Conservation (phyloP, 2,113 vertebrate genomes). For the Chiloscyllium plagiosum region DNA sequence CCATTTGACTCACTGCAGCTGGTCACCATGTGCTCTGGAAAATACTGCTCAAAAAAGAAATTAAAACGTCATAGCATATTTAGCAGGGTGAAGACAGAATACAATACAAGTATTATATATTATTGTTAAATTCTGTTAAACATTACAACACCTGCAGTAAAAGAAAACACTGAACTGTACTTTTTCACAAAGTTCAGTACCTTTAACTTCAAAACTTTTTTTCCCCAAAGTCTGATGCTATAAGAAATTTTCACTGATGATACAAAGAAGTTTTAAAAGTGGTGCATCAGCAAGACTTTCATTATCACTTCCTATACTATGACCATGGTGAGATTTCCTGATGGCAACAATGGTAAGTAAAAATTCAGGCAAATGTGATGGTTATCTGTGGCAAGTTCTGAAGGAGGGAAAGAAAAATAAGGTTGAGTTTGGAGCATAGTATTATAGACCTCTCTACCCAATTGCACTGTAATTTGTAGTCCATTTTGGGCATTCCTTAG, state of each 20-base stretch:
- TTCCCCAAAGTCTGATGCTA: not conserved
- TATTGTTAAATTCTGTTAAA: not conserved
- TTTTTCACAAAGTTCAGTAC: not conserved
- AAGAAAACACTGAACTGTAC: not conserved
- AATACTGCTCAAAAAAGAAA: constrained; percentile 73
- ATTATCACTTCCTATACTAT: not conserved
- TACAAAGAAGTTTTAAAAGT: not conserved
- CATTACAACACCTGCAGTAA: not conserved
- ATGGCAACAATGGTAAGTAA: not conserved
- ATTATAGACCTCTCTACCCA: not conserved
- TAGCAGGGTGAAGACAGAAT: not conserved
- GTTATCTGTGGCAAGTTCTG: not conserved
- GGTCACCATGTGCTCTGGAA: constrained; percentile 92
- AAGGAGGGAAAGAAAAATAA: not conserved
- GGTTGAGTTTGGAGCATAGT: not conserved
- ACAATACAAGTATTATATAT: not conserved
- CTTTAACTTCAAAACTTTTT: not conserved
- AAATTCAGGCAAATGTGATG: not conserved
- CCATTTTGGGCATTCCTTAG: not conserved
- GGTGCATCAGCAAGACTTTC: not conserved
- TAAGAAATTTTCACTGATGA: not conserved
- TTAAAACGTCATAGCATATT: not conserved
- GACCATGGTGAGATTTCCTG: not conserved
- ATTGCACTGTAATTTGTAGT: not conserved
- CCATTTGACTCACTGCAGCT: constrained; percentile 75